These are phyloP conservation scores for Varanus komodoensis DNA, from an alignment of 2,113 vertebrate genomes.

Conservation along the genomic window DNA sequence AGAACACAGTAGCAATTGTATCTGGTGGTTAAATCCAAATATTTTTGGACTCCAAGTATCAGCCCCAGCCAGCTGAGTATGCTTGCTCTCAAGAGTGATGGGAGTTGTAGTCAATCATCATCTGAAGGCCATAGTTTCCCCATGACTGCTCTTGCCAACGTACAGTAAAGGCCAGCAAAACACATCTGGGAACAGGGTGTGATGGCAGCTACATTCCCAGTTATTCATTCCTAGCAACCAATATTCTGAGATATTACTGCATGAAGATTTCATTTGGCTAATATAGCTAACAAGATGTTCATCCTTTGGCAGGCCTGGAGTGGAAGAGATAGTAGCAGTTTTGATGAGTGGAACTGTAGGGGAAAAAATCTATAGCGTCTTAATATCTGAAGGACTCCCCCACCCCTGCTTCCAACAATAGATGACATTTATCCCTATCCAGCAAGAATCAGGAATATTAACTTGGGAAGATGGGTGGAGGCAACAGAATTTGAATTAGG, in stretches of 20 bases:
- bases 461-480: background rate
- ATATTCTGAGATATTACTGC: background rate
- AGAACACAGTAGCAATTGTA: background rate
- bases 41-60: too few relatives aligned
- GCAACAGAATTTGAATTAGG: background rate
- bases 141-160: too few relatives aligned
- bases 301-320: background rate
- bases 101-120: too few relatives aligned
- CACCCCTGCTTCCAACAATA: background rate
- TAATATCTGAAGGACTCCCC: too few relatives aligned
- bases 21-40: background rate
- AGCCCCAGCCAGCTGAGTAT: too few relatives aligned
- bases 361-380: background rate
- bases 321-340: background rate
- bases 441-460: constrained; percentile 36
- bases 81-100: too few relatives aligned
- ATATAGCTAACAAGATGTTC: background rate
- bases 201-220: background rate
- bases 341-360: background rate
- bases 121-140: too few relatives aligned
- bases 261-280: background rate
- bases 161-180: background rate
- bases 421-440: constrained; percentile 17
- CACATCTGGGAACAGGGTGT: background rate
- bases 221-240: too few relatives aligned